Conservation (phyloP, 2,797 vertebrate species). For the Lepus oiostolus region DNA sequence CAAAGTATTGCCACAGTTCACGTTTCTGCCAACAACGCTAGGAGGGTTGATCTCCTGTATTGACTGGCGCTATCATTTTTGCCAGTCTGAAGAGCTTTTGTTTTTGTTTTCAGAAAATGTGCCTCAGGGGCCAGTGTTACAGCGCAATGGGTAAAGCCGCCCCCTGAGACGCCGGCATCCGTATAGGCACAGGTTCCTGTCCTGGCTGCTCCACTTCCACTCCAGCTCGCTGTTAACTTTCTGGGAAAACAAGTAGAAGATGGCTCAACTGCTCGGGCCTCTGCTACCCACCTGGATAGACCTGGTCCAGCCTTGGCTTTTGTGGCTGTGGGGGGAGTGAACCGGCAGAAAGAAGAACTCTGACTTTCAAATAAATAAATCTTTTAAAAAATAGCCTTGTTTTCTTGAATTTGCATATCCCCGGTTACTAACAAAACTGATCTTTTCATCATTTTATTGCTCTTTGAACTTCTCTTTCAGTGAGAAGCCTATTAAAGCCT, state of each 20-base stretch:
- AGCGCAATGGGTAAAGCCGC: not conserved
- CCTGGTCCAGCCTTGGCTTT: too few relatives aligned
- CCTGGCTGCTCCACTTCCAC: too few relatives aligned
- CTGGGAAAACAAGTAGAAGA: too few relatives aligned
- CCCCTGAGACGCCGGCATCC: too few relatives aligned
- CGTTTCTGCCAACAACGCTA: not conserved
- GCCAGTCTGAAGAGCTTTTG: not conserved
- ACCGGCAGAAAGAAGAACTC: too few relatives aligned
- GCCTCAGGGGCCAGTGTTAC: too few relatives aligned
- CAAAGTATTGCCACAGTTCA: not conserved
- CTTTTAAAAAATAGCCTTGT: not conserved
- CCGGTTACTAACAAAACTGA: not conserved
- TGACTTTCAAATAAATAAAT: not conserved
- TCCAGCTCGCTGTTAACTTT: too few relatives aligned
- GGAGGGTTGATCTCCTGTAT: not conserved
- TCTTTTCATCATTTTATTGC: not conserved
- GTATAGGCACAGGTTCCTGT: too few relatives aligned
- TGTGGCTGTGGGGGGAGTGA: too few relatives aligned
- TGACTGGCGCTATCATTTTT: conserved; percentile 9
- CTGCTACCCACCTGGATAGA: too few relatives aligned
- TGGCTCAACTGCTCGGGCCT: too few relatives aligned
- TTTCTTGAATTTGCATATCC: conserved; percentile 40
- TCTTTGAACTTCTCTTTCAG: conserved; percentile 21
- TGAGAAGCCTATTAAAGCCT: not conserved
- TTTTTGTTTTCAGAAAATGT: not conserved